Conservation (phyloP, 1,140 invertebrate species). For the Eumeta japonica region DNA sequence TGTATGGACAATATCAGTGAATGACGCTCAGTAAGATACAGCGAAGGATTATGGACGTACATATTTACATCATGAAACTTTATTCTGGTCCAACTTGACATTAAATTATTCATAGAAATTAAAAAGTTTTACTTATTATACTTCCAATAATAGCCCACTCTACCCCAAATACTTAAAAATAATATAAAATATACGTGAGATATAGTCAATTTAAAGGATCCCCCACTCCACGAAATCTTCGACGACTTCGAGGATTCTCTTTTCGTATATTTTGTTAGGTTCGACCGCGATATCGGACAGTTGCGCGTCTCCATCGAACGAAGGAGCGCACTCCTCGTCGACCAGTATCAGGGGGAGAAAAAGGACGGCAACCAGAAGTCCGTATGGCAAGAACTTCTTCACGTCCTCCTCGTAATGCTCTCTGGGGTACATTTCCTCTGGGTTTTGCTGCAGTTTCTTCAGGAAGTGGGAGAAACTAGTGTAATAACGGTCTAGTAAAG, state of each 20-base stretch:
- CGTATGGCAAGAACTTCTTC: constrained; percentile 11
- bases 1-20: no score
- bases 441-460: constrained; percentile 5
- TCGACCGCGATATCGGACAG: constrained; percentile 12
- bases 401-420: constrained; percentile 6
- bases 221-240: constrained; percentile 26
- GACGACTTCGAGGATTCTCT: constrained; percentile 25
- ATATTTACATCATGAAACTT: no score
- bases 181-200: no score
- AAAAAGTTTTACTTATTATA: no score
- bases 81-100: no score
- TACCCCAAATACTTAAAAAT: no score
- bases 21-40: no score
- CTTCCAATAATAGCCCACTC: no score
- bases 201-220: constrained; percentile 17
- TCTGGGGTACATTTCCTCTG: constrained; percentile 25
- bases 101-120: no score
- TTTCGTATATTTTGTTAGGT: constrained; percentile 18
- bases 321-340: constrained; percentile 21
- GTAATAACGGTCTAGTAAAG: constrained; percentile 52
- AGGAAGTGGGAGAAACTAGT: constrained; percentile 11
- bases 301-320: constrained; percentile 11
- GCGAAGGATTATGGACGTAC: no score
- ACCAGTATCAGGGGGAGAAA: constrained; percentile 26
- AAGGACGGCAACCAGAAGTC: constrained; percentile 14